Evolutionary conservation across 2,888 invertebrate genomes (phyloP).

Genomic region (Melikaiella ostensackeni): DNA sequence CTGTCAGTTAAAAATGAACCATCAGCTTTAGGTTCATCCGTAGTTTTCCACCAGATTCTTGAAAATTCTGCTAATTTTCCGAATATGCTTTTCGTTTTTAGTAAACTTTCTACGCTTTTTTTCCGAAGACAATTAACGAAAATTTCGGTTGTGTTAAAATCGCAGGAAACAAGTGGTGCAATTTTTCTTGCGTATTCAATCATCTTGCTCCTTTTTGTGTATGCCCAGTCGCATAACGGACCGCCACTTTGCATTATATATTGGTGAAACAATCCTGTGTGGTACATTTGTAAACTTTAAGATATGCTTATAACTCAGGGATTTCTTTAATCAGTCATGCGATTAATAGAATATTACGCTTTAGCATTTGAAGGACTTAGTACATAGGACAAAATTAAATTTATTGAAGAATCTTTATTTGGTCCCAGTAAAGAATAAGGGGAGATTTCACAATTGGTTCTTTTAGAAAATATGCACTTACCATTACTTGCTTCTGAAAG

Average conservation of each 20-base stretch:
- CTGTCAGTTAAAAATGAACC: conserved; percentile 55
- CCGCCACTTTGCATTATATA: conserved; percentile 56
- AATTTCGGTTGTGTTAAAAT: not conserved
- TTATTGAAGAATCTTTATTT: no score
- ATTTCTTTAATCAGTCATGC: no score
- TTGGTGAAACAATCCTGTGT: conserved; percentile 57
- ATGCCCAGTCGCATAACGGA: conserved; percentile 50
- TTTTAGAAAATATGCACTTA: not conserved
- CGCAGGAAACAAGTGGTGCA: not conserved
- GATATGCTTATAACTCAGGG: no score
- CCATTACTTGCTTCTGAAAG: conserved; percentile 63
- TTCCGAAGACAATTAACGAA: conserved; percentile 2
- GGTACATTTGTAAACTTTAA: no score
- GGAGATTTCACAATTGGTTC: no score
- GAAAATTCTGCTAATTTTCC: not conserved
- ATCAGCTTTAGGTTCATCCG: conserved; percentile 48
- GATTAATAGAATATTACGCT: no score
- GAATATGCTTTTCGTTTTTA: not conserved
- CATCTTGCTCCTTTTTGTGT: conserved; percentile 39
- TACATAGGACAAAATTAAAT: no score
- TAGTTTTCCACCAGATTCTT: conserved; percentile 3
- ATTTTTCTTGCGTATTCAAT: conserved; percentile 45
- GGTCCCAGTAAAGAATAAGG: not conserved
- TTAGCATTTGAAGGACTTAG: no score
- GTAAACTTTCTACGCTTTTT: not conserved